A percentile compares a stretch with the other conserved stretches of the same genome.
Evolutionary conservation across 2,888 invertebrate species (phyloP).

Genomic region (Andrena haemorrhoa): DNA sequence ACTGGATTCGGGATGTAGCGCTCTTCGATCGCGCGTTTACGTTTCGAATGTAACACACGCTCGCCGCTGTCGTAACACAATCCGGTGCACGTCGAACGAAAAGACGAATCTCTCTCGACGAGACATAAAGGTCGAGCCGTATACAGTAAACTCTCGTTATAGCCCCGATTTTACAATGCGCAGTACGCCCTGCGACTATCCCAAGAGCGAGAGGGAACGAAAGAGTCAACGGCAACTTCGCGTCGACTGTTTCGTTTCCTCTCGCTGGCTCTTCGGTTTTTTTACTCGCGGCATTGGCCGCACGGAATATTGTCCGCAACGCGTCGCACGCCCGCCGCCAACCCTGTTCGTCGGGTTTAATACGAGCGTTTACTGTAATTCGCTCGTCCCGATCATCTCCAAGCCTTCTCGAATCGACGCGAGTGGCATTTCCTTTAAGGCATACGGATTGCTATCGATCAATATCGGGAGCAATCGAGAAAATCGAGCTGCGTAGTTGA

Average conservation of each 20-base stretch:
- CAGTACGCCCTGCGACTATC: no score
- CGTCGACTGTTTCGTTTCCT: no score
- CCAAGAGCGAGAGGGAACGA: no score
- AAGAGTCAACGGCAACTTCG: no score
- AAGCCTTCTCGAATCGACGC: not conserved
- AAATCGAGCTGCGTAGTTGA: not conserved
- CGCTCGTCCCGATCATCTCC: not conserved
- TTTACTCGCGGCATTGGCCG: no score
- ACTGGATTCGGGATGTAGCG: conserved; percentile 36
- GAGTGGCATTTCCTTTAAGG: not conserved
- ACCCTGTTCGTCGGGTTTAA: no score
- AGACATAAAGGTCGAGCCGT: not conserved
- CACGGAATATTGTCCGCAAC: no score
- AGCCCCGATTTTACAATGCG: no score
- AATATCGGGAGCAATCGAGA: not conserved
- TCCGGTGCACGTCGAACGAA: conserved; percentile 9
- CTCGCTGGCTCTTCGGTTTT: no score
- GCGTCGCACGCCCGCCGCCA: no score
- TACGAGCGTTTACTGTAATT: no score
- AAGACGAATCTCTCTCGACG: conserved; percentile 1
- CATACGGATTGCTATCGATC: not conserved
- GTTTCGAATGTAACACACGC: conserved; percentile 47
- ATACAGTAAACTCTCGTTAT: no score
- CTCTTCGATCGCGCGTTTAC: conserved; percentile 36
- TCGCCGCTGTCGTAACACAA: conserved; percentile 26